phyloP scores from a whole-genome alignment of 2,888 invertebrate genomes.

The Lepidocyrtoides sp. region DNA sequence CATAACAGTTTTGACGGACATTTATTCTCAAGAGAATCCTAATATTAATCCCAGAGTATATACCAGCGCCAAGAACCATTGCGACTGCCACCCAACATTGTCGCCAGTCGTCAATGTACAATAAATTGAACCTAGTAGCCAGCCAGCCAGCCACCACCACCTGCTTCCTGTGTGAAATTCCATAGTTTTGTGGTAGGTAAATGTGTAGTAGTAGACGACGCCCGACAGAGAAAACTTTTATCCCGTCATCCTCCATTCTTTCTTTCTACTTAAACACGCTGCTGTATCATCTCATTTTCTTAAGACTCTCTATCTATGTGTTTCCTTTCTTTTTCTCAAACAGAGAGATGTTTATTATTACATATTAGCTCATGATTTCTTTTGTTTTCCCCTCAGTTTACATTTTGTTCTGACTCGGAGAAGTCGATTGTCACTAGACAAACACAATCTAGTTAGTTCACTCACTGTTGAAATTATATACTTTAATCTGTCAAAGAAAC shows the following conservation, averaged over 20 bases:
- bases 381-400: conserved; percentile 73
- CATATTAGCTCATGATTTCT: conserved; percentile 57
- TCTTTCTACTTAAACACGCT: neutral
- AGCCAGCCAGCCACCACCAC: conserved; percentile 56
- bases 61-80: neutral
- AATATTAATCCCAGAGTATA: neutral
- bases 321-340: neutral
- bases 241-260: conserved; percentile 32
- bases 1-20: conserved; percentile 49
- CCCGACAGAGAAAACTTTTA: conserved; percentile 51
- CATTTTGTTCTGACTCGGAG: conserved; percentile 68
- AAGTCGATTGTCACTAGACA: conserved; percentile 38
- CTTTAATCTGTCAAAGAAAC: neutral
- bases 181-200: conserved; percentile 65
- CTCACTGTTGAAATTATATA: neutral
- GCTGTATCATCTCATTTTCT: conserved; percentile 5
- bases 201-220: conserved; percentile 30
- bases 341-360: conserved; percentile 24
- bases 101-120: neutral
- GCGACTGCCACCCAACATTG: conserved; percentile 1
- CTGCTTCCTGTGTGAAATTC: conserved; percentile 77
- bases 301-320: neutral
- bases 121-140: conserved; percentile 29
- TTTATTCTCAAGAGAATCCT: neutral
- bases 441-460: neutral